phyloP scores from a whole-genome alignment of 2,113 vertebrate genomes.

The Bucco capensis region DNA sequence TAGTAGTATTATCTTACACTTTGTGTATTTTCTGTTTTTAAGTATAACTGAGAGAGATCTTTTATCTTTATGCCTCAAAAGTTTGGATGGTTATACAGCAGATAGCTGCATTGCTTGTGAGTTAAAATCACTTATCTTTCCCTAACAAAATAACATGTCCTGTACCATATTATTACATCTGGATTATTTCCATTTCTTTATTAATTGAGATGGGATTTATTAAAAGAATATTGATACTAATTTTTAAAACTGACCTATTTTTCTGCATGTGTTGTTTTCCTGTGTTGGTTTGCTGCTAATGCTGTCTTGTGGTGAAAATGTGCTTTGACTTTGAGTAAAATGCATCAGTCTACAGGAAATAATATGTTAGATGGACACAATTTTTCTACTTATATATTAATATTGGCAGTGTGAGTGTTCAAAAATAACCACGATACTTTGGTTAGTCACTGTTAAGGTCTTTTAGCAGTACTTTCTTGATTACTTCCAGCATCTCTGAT shows the following conservation, averaged over 20 bases:
- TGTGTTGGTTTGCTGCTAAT: background rate
- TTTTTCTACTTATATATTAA: background rate
- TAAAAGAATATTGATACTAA: background rate
- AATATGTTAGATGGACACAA: background rate
- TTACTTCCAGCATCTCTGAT: background rate
- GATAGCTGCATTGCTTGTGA: background rate
- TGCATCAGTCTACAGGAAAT: background rate
- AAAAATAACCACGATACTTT: background rate
- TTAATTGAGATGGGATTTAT: background rate
- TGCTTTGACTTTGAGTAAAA: background rate
- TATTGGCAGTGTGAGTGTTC: background rate
- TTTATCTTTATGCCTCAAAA: background rate
- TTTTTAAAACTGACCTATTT: background rate
- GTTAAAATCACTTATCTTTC: background rate
- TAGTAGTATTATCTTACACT: background rate
- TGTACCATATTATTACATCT: background rate
- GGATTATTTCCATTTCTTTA: background rate
- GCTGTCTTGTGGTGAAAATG: background rate
- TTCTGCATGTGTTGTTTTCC: background rate
- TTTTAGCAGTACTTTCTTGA: background rate
- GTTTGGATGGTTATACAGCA: background rate
- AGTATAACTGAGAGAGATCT: background rate
- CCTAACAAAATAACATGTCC: background rate
- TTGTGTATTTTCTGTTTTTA: slow-evolving; percentile 1
- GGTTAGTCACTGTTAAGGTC: background rate